These are phyloP conservation scores for Ctenopoma multispine DNA, from an alignment of 2,797 vertebrate genomes.

Conservation along the genomic window DNA sequence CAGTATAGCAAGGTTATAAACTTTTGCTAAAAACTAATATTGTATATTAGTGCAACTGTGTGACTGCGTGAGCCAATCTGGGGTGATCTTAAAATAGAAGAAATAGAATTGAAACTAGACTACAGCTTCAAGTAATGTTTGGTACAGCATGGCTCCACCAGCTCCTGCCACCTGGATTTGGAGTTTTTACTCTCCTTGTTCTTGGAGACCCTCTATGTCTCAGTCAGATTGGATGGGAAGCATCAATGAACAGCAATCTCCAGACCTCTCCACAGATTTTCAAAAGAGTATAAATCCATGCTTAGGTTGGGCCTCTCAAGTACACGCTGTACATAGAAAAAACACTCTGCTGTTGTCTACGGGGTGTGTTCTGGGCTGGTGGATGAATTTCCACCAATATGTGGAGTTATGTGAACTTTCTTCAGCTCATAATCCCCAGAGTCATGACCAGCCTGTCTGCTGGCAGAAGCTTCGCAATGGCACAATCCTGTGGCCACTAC, in stretches of 20 bases:
- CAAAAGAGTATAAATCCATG: conserved; percentile 52
- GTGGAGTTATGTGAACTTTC: conserved; percentile 14
- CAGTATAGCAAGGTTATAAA: background rate
- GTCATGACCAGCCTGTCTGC: background rate
- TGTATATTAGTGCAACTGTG: background rate
- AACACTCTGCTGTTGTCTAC: conserved; percentile 38
- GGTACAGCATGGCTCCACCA: background rate
- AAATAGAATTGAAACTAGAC: background rate
- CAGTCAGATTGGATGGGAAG: conserved; percentile 42
- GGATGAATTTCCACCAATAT: conserved; percentile 23
- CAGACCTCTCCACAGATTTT: conserved; percentile 45
- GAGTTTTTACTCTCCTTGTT: conserved; percentile 1
- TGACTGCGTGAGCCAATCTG: background rate
- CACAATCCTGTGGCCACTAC: background rate
- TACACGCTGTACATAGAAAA: conserved; percentile 42
- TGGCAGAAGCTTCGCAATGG: background rate
- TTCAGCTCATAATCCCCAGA: conserved; percentile 6
- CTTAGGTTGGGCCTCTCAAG: conserved; percentile 39
- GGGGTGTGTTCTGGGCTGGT: conserved; percentile 25
- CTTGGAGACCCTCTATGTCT: conserved; percentile 42
- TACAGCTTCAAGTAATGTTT: conserved; percentile 9
- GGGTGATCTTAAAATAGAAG: background rate
- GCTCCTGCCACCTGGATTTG: background rate
- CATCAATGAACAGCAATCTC: conserved; percentile 55
- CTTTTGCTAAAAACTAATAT: background rate